A percentile compares a stretch with the other conserved stretches of the same genome.
phyloP scores from a whole-genome alignment of 2,797 vertebrate species.

The Semaprochilodus insignis region DNA sequence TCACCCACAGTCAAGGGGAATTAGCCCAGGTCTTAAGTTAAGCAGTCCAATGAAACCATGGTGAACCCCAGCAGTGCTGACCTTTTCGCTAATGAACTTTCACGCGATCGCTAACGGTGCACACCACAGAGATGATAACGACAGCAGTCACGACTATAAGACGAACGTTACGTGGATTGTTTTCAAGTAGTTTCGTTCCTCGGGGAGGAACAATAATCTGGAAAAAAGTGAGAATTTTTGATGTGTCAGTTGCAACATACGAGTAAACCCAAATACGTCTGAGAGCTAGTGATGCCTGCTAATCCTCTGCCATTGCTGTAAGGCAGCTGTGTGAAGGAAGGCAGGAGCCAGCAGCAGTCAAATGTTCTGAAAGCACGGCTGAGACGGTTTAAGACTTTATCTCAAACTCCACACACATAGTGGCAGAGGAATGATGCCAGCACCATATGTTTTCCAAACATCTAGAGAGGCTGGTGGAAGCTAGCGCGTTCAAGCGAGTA shows the following conservation, averaged over 20 bases:
- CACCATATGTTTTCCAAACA: slow-evolving; percentile 54
- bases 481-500: slow-evolving; percentile 31
- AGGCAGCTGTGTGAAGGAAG: slow-evolving; percentile 11
- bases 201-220: not conserved
- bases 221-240: not conserved
- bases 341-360: slow-evolving; percentile 35
- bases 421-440: slow-evolving; percentile 24
- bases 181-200: slow-evolving; percentile 13
- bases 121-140: not conserved
- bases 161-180: slow-evolving; percentile 4
- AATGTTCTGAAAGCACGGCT: slow-evolving; percentile 16
- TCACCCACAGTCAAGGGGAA: slow-evolving; percentile 61
- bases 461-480: slow-evolving; percentile 42
- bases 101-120: not conserved
- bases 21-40: slow-evolving; percentile 61
- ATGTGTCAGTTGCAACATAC: not conserved
- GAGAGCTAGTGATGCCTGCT: slow-evolving; percentile 15
- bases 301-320: slow-evolving; percentile 35
- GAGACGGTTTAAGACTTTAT: slow-evolving; percentile 39
- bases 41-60: slow-evolving; percentile 53
- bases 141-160: not conserved
- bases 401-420: slow-evolving; percentile 20
- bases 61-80: slow-evolving; percentile 17
- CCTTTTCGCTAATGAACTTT: slow-evolving; percentile 48
- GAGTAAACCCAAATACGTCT: slow-evolving; percentile 17